These are phyloP conservation scores for Phlogophora meticulosa DNA, from an alignment of 2,888 invertebrate genomes.

Conservation along the genomic window DNA sequence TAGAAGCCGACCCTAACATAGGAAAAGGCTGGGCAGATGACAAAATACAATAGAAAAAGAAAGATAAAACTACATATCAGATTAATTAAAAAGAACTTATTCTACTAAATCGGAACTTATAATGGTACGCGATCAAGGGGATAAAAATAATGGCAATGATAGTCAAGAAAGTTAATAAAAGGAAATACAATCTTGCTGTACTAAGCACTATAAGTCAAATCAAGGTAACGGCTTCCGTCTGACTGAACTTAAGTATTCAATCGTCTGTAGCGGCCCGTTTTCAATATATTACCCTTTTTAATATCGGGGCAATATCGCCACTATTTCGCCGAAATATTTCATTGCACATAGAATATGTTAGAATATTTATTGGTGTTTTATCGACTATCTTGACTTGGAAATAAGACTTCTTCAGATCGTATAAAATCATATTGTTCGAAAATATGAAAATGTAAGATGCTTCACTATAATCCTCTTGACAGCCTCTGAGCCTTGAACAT, in stretches of 20 bases:
- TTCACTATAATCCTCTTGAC: constrained; percentile 2
- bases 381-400: constrained; percentile 13
- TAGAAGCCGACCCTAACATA: too few relatives aligned
- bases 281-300: constrained; percentile 44
- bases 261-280: constrained; percentile 31
- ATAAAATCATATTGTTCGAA: background rate
- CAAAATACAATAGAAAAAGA: too few relatives aligned
- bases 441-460: background rate
- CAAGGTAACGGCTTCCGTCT: constrained; percentile 41
- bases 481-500: background rate
- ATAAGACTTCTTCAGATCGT: background rate
- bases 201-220: constrained; percentile 30
- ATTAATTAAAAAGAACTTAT: too few relatives aligned
- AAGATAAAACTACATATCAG: too few relatives aligned
- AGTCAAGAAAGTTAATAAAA: background rate
- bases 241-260: constrained; percentile 45
- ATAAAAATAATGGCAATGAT: background rate
- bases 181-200: constrained; percentile 4
- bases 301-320: constrained; percentile 31
- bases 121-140: background rate
- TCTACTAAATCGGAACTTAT: too few relatives aligned
- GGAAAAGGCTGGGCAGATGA: too few relatives aligned
- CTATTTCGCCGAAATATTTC: constrained; percentile 31
- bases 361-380: constrained; percentile 20
- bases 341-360: constrained; percentile 20